phyloP scores from a whole-genome alignment of 2,797 vertebrate species.

The Pachyuromys duprasi region DNA sequence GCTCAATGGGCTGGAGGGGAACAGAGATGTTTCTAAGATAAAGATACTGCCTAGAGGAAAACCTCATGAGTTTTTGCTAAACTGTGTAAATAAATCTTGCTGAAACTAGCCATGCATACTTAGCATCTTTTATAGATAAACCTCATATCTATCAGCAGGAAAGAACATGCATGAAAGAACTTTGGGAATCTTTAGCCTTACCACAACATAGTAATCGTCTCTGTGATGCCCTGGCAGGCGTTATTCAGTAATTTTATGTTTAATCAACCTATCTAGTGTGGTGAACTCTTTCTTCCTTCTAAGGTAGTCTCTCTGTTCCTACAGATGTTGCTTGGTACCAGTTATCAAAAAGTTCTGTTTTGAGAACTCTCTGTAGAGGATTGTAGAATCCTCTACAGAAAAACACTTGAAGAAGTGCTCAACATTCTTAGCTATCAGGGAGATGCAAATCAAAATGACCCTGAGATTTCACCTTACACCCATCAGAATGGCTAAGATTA shows the following conservation, averaged over 20 bases:
- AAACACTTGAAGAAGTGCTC: no score
- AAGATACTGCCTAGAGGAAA: not conserved
- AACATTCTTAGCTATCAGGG: no score
- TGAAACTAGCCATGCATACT: not conserved
- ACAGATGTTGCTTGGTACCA: not conserved
- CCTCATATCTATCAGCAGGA: no score
- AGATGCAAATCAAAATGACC: no score
- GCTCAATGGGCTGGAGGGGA: not conserved
- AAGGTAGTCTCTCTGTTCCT: not conserved
- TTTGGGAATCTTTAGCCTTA: not conserved
- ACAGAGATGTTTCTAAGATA: constrained; percentile 34
- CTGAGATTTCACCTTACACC: no score
- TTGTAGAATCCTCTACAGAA: no score
- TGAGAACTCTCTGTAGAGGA: no score
- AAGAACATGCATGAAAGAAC: not conserved
- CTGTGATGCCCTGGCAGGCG: not conserved
- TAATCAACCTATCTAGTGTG: not conserved
- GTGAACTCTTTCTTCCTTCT: not conserved
- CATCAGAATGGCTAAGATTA: no score
- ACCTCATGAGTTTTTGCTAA: not conserved
- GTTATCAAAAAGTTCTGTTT: constrained; percentile 16
- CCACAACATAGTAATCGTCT: not conserved
- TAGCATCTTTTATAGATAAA: not conserved
- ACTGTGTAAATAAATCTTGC: not conserved
- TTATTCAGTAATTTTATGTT: constrained; percentile 19